Evolutionary conservation across 2,888 invertebrate species (phyloP), one percentile per base, ranked within the genome.

Genomic region (Molorchus minor): DNA sequence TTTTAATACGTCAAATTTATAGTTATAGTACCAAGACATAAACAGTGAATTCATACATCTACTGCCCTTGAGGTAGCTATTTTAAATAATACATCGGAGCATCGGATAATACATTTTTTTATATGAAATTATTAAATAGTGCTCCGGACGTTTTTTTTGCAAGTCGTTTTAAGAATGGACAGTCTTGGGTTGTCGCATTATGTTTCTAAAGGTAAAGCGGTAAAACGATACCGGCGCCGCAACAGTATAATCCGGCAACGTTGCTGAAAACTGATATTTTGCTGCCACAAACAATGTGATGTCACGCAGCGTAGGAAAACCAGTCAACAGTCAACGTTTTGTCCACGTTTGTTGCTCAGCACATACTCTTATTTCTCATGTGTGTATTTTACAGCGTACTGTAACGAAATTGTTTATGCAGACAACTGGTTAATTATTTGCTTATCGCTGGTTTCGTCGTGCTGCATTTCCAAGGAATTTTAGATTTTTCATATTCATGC

Each of bases 201-300:
- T 41, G 8, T 10, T 10, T 10, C 43, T 30, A 47, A 36, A 30
- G 21, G 36, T 12, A 15, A 33, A 33, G 19, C 30, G 20, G 49
- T 52, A 52, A 52, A 57, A 19, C 43, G 40, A 57, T 57, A 57
- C 38, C 13, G 38, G 57, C 38, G 41, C 41, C 35, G 49, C 49
- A 49, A 46, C 47, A 47, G 25, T 43, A n/a, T n/a, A 43, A 12
- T 41, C 40, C 46, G 55, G 46, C 55, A 55, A 55, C 55, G 29
- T 46, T 2, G 55, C 30, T 40, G 55, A 46, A 55, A 52, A 46
- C 25, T 55, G 55, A 55, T 55, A 55, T 55, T 55, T 55, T 40
- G 55, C 46, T 46, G 49, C 52, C 52, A 41, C 41, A 41, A 52
- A 36, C 41, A 41, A 41, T 49, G 49, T 30, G 52, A 52, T 52